phyloP scores from a whole-genome alignment of 2,888 invertebrate species.

The Megamerina dolium region DNA sequence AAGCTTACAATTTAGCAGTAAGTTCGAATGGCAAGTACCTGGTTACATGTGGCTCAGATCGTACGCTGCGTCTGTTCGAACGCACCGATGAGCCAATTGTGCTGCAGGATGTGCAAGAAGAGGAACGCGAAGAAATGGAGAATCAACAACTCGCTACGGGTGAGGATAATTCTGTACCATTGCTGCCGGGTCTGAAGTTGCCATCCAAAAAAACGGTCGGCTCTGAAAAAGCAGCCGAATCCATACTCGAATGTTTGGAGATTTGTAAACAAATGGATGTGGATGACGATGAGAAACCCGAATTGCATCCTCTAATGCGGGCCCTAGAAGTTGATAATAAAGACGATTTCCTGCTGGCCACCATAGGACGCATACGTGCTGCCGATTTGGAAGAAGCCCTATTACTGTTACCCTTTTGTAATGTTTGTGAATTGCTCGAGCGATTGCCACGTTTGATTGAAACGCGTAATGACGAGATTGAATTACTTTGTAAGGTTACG shows the following conservation, averaged over 20 bases:
- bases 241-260: constrained; percentile 84
- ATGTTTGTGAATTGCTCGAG: constrained; percentile 71
- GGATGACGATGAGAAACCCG: constrained; percentile 36
- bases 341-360: constrained; percentile 76
- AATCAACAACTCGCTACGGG: constrained; percentile 63
- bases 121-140: constrained; percentile 72
- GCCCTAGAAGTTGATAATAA: constrained; percentile 68
- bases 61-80: constrained; percentile 78
- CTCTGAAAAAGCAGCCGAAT: constrained; percentile 64
- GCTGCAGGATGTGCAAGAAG: constrained; percentile 85
- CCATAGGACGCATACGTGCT: constrained; percentile 70
- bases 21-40: constrained; percentile 75
- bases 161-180: constrained; percentile 62
- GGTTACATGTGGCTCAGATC: constrained; percentile 80
- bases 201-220: constrained; percentile 70
- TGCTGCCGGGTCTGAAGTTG: constrained; percentile 69
- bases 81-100: constrained; percentile 84
- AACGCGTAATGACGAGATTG: constrained; percentile 62
- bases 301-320: constrained; percentile 73
- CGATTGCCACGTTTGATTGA: constrained; percentile 64
- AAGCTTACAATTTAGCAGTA: constrained; percentile 67
- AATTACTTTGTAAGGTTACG: constrained; percentile 70
- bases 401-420: constrained; percentile 75
- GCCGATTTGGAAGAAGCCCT: constrained; percentile 90
- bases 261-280: constrained; percentile 59